phyloP scores from a whole-genome alignment of 2,888 invertebrate species.

The Xylota sylvarum region DNA sequence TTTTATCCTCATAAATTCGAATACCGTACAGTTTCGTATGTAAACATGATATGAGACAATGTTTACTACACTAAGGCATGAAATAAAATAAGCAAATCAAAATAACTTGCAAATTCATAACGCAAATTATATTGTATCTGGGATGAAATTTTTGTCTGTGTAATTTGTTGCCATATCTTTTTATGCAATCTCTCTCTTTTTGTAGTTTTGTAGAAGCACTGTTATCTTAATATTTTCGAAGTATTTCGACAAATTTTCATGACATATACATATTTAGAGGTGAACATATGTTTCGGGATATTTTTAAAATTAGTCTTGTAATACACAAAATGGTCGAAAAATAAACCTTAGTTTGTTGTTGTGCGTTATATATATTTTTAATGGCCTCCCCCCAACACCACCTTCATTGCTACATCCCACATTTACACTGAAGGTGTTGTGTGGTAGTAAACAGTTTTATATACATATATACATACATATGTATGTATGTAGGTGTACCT shows the following conservation, averaged over 20 bases:
- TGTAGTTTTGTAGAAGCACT: not conserved
- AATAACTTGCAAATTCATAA: constrained; percentile 13
- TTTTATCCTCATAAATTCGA: constrained; percentile 1
- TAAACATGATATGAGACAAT: constrained; percentile 27
- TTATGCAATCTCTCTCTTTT: not conserved
- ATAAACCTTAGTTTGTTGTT: not conserved
- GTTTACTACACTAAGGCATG: constrained; percentile 12
- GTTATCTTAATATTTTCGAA: not conserved
- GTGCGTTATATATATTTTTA: not conserved
- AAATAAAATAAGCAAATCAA: constrained; percentile 15
- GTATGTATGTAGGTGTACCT: not conserved
- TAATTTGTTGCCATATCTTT: not conserved
- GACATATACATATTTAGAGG: not conserved
- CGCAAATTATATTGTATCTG: constrained; percentile 13
- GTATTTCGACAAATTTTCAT: not conserved
- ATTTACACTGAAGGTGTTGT: constrained; percentile 23
- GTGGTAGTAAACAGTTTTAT: constrained; percentile 45
- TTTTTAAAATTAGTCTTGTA: not conserved
- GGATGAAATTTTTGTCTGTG: not conserved
- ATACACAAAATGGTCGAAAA: not conserved
- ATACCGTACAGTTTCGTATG: constrained; percentile 18
- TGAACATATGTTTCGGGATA: constrained; percentile 4
- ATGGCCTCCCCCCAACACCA: not conserved
- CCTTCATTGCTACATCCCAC: not conserved
- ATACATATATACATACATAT: not conserved